Base-by-base conservation (phyloP, 2,888 invertebrate species). In the Chalcosyrphus nemorum region DNA sequence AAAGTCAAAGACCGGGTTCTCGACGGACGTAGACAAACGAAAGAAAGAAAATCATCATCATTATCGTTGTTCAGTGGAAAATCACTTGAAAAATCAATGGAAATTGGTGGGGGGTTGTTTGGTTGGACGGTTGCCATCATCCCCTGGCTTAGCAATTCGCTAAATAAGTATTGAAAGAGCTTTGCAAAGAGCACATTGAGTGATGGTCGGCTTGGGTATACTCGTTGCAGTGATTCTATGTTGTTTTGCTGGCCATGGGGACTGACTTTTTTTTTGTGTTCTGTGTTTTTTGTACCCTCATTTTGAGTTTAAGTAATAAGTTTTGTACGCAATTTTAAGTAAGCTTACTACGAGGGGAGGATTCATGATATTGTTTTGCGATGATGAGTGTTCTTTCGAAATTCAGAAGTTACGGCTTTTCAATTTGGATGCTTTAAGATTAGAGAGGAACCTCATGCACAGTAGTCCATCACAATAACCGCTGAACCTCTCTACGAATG, bases 131-230 rank as follows among this genome's bases (percentile, higher is more conserved):
- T 66, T n/a, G 15, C 19, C 38, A 27, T 15, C 21, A 27, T 15
- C 19, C 32, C 68, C 19, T 24, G 17, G 50, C 17, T 68, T 50
- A 41, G 56, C 78, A 78, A 80, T 80, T 84, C 80, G 80, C 82
- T 84, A 80, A 84, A 84, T 84, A 84, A 84, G 80, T 80, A 84
- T 84, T 84, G 82, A 84, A 84, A 74, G 66, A 63, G 80, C 78
- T 70, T 65, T 80, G 50, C 50, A 35, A 59, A 47, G 61, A 68
- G 24, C 38, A 38, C 27, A 52, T 41, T 80, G 74, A 81, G 61
- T 75, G 81, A 75, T 81, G 74, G 50, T 61, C 38, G 66, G 47
- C 61, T 19, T 41, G 61, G 78, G 81, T 47, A 52, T 68, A 76
- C 45, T 76, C 75, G 75, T 35, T 81, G 81, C 82, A 82, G 82